Evolutionary conservation across 2,888 invertebrate genomes (phyloP), one percentile per base, ranked within the genome.

Genomic region (Oscheius sp.): DNA sequence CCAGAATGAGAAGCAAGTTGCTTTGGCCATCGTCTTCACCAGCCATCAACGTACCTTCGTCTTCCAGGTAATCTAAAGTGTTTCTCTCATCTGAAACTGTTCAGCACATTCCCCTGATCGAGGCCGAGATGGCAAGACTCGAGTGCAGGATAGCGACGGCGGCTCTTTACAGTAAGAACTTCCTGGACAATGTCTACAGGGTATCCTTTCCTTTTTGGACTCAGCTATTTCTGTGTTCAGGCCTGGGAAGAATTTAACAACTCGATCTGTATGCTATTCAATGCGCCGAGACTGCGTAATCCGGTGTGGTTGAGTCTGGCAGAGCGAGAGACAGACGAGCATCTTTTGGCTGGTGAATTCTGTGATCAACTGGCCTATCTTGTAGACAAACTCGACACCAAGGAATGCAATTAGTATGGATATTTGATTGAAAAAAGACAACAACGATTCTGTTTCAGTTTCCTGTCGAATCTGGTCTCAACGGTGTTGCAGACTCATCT

Each of bases 401-500:
- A 87, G 55, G 77, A 84, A 29, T 78, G 83, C 10, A 84, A 85
- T 70, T 87, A 81, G 87, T 87, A 57, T 78, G 85, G 77, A 29
- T 59, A 21, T 21, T 21, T 21, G 21, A 0, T 21, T 21, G 21
- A 21, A 21, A 21, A 21, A 21, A 21, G 21, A 21, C 21, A 21
- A 21, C 21, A 21, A 53, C 42, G 11, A 53, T 53, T 21, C 9
- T 10, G 2, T 42, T 60, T 62, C 72, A 87, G 87, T 71, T 87
- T 87, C 65, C 73, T 87, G 2, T 87, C 87, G 2, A 87, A 85
- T 21, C 68, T 86, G 37, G 76, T 87, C 11, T 82, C 87, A 1
- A 78, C 86, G n/a, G 84, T 87, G 4, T 76, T 87, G 42, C 87
- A 85, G 86, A 83, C 86, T 63, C 87, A 87, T 74, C 78, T 87